These are phyloP conservation scores for Zophobas morio DNA, from an alignment of 1,140 invertebrate species.

Conservation along the genomic window DNA sequence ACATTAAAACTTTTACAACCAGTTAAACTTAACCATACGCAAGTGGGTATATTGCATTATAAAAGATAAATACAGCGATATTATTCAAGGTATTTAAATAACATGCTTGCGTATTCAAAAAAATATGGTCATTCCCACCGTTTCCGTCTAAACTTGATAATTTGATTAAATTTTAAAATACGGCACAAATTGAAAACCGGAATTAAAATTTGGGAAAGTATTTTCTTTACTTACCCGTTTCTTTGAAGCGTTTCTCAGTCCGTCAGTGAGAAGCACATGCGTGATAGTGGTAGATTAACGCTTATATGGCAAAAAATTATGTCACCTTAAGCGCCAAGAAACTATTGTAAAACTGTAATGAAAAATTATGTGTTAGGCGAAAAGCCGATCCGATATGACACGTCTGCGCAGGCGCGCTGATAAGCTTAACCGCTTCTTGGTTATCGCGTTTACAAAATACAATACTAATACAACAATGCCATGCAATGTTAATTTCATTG, in stretches of 20 bases:
- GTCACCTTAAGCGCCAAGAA: constrained; percentile 19
- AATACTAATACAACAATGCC: constrained; percentile 43
- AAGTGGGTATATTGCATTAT: constrained; percentile 29
- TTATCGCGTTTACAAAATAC: constrained; percentile 43
- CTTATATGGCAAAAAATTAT: constrained; percentile 28
- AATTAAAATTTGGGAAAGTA: constrained; percentile 10
- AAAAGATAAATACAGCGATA: constrained; percentile 37
- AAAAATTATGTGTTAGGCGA: constrained; percentile 37
- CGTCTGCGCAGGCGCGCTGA: constrained; percentile 28
- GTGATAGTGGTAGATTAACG: background rate
- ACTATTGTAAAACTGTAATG: constrained; percentile 37
- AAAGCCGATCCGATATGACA: constrained; percentile 21
- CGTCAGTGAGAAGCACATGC: constrained; percentile 9
- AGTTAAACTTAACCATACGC: constrained; percentile 11
- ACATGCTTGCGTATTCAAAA: constrained; percentile 41
- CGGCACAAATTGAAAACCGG: constrained; percentile 5
- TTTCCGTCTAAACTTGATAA: background rate
- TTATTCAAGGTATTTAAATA: constrained; percentile 40
- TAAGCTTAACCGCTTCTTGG: constrained; percentile 40
- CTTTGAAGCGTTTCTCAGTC: background rate
- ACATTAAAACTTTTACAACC: constrained; percentile 14
- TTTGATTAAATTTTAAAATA: constrained; percentile 16
- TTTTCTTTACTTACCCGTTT: constrained; percentile 3
- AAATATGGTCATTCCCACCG: constrained; percentile 3
- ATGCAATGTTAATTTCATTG: constrained; percentile 42